Evolutionary conservation across 35 echinoderm and acorn worm species (phyloP), one percentile per base, ranked within the genome.

Genomic region (Ophiothrix spiculata): DNA sequence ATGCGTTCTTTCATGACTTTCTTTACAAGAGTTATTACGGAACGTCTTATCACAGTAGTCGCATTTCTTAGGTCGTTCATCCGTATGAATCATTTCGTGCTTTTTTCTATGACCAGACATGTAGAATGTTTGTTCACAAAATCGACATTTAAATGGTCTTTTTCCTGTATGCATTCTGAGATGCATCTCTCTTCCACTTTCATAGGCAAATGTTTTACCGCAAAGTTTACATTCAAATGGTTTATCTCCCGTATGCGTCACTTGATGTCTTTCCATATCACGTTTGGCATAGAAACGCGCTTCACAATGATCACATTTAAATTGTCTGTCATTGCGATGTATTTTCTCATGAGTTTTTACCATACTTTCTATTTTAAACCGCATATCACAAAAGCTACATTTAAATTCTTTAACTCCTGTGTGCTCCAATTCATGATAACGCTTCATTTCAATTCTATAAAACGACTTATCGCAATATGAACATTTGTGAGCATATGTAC

Each of bases 381-480:
- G 45, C 64, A 81, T 89, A 33, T 75, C 37, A 75, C 87, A 89
- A 28, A 29, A 35, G 3, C 31, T 82, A 33, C 87, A 89, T 6
- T 15, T 28, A 33, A 84, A 93, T 28, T 40, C 75, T 77, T 88
- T 93, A 40, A 88, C 80, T 3, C 86, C 86, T 19, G 86, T 93
- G 81, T 93, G 91, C 0, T 37, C 84, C 32, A 41, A 79, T 28
- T 88, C 74, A 36, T 93, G 91, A n/a, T 80, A 74, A 37, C 69
- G 56, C 64, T 75, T 23, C 28, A 83, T 69, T 37, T 60, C 77
- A 28, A 90, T 75, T 10, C 77, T 74, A 28, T 69, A 64, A 33
- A 90, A 93, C n/a, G 89, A 42, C 79, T 87, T 90, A 0, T 84
- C 83, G 73, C 92, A 94, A 46, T n/a, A n/a, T n/a, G n/a, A n/a